Evolutionary conservation across 2,113 vertebrate species (phyloP).

Genomic region (Cepphus grylle): DNA sequence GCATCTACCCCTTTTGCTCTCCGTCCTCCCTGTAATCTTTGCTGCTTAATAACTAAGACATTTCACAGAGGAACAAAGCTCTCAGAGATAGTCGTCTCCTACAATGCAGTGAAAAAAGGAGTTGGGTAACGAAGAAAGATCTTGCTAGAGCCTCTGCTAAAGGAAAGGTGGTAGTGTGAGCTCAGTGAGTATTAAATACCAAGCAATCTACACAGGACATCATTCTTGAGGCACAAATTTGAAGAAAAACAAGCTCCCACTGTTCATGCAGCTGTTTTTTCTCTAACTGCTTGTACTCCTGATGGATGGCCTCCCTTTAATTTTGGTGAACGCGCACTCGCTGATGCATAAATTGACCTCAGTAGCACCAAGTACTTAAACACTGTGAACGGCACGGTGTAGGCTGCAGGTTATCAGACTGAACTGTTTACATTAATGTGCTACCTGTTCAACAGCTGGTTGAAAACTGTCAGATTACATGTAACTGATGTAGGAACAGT

Average conservation of each 20-base stretch:
- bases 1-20: not conserved
- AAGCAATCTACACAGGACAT: not conserved
- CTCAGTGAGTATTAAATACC: not conserved
- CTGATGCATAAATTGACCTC: not conserved
- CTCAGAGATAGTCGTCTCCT: not conserved
- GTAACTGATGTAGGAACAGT: not conserved
- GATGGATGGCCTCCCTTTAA: not conserved
- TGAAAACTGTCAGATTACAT: not conserved
- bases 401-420: not conserved
- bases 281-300: not conserved
- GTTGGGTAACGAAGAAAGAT: not conserved
- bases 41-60: not conserved
- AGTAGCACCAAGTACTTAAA: not conserved
- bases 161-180: not conserved
- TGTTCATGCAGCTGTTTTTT: not conserved
- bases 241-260: not conserved
- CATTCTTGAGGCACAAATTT: not conserved
- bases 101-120: not conserved
- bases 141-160: not conserved
- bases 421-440: not conserved
- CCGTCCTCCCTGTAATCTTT: not conserved
- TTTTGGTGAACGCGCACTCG: not conserved
- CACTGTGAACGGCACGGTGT: rapidly evolving
- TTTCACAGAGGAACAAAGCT: not conserved
- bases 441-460: not conserved